Evolutionary conservation across 2,797 vertebrate species (phyloP), one percentile per base, ranked within the genome.

Genomic region (Poeciliopsis gracilis): DNA sequence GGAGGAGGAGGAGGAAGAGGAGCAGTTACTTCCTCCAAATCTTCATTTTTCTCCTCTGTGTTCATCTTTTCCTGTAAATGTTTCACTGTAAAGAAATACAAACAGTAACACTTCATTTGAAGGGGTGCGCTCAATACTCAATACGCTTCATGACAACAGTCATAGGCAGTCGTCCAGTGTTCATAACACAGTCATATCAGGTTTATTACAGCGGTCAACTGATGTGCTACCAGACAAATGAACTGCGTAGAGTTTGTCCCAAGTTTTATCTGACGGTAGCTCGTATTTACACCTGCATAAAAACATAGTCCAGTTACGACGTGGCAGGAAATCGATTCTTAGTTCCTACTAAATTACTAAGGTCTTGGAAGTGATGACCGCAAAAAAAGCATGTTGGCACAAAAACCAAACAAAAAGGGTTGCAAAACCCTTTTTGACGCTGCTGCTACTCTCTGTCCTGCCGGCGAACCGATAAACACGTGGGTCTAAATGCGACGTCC

Each of bases 11-110:
- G 85, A 0, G 89, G 79, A 0, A 72, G 13, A 45, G 79, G 33
- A 12, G 3, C 20, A n/a, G 81, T n/a, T 0, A 38, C 70, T 71
- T 89, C 77, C 73, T 77, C 76, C 47, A 73, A 74, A 78, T 88
- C 84, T 0, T 79, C 72, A 4, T 23, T 47, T 69, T 70, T 73
- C 5, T 82, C 73, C 46, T 77, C 28, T 1, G 1, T 43, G 61
- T 76, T 86, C 73, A 83, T 23, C 20, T 75, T 72, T 25, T 91
- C 89, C 69, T 89, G 82, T 30, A 95, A 78, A 51, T 85, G 70
- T 69, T 86, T 91, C 61, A 94, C 95, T 96, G 16, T 36, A 87
- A 70, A 23, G 6, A 11, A 77, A 59, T 10, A 41, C 0, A 51
- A 51, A 51, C 8, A 51, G 47, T 20, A 23, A 23, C 49, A 51